These are phyloP conservation scores for Rhyzopertha dominica DNA, from an alignment of 1,140 invertebrate genomes.

Conservation along the genomic window DNA sequence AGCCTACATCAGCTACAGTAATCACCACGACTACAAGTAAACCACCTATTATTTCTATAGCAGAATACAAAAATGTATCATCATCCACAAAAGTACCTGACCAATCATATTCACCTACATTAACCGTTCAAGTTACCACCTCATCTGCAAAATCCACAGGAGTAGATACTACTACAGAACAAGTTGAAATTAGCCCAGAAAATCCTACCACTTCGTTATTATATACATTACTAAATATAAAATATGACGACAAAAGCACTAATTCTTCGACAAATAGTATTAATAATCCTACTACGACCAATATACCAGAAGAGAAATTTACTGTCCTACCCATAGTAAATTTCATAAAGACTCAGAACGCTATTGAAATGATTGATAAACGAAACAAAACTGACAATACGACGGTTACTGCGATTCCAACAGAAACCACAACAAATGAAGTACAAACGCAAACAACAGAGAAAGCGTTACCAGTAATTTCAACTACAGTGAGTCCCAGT, in stretches of 20 bases:
- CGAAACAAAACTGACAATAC: not conserved
- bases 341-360: not conserved
- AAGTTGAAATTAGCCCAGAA: no score
- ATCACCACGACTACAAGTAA: no score
- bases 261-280: not conserved
- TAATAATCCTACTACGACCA: not conserved
- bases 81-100: no score
- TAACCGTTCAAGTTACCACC: no score
- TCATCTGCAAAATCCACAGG: no score
- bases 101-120: no score
- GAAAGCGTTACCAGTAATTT: slow-evolving; percentile 5
- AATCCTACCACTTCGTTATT: no score
- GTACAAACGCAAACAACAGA: slow-evolving; percentile 4
- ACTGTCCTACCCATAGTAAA: not conserved
- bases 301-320: not conserved
- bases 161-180: no score
- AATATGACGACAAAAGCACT: not conserved
- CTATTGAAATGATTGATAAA: not conserved
- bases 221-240: no score
- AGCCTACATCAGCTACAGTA: no score
- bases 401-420: not conserved
- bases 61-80: no score
- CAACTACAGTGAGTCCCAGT: not conserved
- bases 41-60: no score
- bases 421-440: slow-evolving; percentile 8